Evolutionary conservation across 92 coral and sea anemone species (phyloP), one percentile per base, ranked within the genome.

Genomic region (Umimayanthus kanabou): DNA sequence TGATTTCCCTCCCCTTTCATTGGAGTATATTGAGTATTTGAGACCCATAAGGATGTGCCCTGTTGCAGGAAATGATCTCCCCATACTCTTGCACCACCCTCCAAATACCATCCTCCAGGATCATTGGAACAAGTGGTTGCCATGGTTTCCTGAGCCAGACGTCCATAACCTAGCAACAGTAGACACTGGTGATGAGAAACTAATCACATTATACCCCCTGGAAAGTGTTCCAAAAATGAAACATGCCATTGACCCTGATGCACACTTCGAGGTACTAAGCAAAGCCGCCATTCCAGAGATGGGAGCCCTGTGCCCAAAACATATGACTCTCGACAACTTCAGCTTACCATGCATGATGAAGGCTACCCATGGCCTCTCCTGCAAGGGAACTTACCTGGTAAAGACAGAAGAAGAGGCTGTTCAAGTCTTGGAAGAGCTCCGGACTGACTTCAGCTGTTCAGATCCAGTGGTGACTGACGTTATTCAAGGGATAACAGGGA

Each of bases 51-150:
- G 93, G 75, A 85, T 82, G 78, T 93, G 95, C 84, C 76, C 93
- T 69, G 85, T 93, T 39, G 95, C 95, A 47, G 95, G 95, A 50
- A 86, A 91, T 74, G 95, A 93, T 79, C 90, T 93, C 55, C 95
- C 95, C 47, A 91, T 91, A 28, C 93, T 91, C 20, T 80, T 93
- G 94, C 94, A 91, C 91, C 85, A 91, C 39, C 90, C 88, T 40
- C 95, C 95, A 67, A 85, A 87, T 71, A 88, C 79, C 39, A 79
- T 85, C 77, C 90, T 93, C 50, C 84, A 72, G 79, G 67, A 86
- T 16, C 95, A 93, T 86, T 93, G 95, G 95, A 93, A 89, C 84
- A 88, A 81, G 85, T 93, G 95, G 95, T 86, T 91, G 79, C 93
- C 93, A 13, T 86, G 80, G n/a, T 93, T 90, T 84, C 92, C 91